A percentile compares a stretch with the other conserved stretches of the same genome.
Conservation (phyloP, 2,888 invertebrate species). For the Diaphora mendica region DNA sequence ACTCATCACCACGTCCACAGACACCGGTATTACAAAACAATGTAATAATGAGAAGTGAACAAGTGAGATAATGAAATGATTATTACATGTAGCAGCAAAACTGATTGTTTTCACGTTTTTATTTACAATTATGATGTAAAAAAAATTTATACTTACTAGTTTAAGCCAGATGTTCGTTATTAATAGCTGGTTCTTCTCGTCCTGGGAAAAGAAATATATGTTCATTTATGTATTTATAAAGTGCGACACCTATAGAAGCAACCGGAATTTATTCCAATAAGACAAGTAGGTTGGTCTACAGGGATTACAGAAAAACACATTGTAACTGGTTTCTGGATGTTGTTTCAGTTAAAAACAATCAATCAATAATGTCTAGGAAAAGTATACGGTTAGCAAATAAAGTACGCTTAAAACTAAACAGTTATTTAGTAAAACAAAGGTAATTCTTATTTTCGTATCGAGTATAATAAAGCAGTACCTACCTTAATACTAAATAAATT, state of each 20-base stretch:
- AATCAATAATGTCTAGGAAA: constrained; percentile 30
- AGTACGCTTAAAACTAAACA: neutral
- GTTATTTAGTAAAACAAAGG: neutral
- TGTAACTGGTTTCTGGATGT: constrained; percentile 39
- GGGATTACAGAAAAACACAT: constrained; percentile 39
- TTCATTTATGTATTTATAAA: constrained; percentile 27
- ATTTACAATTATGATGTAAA: constrained; percentile 19
- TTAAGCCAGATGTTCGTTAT: constrained; percentile 99
- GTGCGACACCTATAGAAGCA: constrained; percentile 34
- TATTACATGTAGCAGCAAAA: neutral
- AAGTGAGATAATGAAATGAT: neutral
- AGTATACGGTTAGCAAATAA: constrained; percentile 6
- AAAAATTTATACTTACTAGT: constrained; percentile 90
- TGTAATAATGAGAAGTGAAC: neutral
- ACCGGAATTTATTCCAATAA: constrained; percentile 41
- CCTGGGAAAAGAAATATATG: constrained; percentile 87
- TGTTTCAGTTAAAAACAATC: constrained; percentile 43
- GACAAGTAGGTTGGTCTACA: constrained; percentile 38
- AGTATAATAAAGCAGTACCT: neutral
- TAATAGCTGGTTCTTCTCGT: constrained; percentile 98
- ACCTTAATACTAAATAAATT: neutral
- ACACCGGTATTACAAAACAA: neutral
- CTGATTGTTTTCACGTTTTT: constrained; percentile 24
- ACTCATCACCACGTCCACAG: neutral
- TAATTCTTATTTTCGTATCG: neutral